Evolutionary conservation across 2,113 vertebrate species (phyloP).

Genomic region (Neolamprologus variostigma): DNA sequence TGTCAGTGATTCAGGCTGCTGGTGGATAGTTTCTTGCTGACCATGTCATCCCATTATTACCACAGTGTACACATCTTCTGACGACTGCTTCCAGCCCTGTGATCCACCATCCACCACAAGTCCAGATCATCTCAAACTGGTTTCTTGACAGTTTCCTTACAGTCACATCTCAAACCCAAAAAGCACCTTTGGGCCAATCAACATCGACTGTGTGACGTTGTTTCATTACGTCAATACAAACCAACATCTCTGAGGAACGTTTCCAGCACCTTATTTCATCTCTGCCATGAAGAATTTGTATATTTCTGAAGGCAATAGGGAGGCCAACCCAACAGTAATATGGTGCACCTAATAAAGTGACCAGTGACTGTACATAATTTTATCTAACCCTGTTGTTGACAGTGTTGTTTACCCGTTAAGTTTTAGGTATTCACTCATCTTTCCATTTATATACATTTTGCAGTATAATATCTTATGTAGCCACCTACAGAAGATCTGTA

Average conservation of each 20-base stretch:
- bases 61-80: neutral
- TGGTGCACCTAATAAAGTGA: neutral
- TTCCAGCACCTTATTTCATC: neutral
- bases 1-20: neutral
- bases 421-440: neutral
- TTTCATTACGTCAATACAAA: neutral
- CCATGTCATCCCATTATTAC: neutral
- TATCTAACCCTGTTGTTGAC: neutral
- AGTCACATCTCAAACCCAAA: neutral
- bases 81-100: neutral
- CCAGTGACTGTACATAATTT: neutral
- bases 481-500: neutral
- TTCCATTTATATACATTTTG: neutral
- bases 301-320: neutral
- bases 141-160: neutral
- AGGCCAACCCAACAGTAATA: neutral
- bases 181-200: neutral
- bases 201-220: neutral
- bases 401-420: neutral
- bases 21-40: neutral
- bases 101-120: neutral
- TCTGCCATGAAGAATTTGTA: neutral
- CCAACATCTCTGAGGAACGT: neutral
- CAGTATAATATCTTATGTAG: neutral
- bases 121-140: neutral